phyloP scores from a whole-genome alignment of 2,888 invertebrate species.

The Artemia sinica region DNA sequence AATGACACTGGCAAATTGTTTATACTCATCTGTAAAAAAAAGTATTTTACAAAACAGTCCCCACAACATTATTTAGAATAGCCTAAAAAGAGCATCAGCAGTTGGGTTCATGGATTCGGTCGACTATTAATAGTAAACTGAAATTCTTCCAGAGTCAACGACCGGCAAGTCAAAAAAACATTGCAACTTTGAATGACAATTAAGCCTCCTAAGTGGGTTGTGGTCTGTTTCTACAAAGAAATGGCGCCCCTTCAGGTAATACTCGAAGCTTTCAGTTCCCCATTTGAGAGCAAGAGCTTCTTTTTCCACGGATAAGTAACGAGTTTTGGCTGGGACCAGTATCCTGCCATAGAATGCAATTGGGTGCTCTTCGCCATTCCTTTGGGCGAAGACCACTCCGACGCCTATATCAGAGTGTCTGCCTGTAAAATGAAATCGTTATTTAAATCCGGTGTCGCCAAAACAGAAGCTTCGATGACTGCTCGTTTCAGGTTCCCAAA shows the following conservation, averaged over 20 bases:
- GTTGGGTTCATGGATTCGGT: neutral
- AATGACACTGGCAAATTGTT: too few species aligned
- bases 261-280: neutral
- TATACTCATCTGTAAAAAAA: too few species aligned
- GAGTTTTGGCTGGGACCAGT: neutral
- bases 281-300: too few species aligned
- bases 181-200: neutral
- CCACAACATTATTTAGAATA: neutral
- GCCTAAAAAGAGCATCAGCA: neutral
- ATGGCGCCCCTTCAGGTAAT: neutral
- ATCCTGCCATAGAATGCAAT: neutral
- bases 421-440: neutral
- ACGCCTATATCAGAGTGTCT: neutral
- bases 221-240: neutral
- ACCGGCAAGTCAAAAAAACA: neutral
- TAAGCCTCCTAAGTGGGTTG: neutral
- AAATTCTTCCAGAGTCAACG: neutral
- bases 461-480: neutral
- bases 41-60: too few species aligned
- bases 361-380: neutral
- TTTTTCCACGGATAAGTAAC: neutral
- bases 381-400: neutral
- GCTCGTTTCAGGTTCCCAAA: neutral
- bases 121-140: neutral
- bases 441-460: neutral